Base-by-base conservation (phyloP, 2,888 invertebrate species). In the Lucinisca nassula region DNA sequence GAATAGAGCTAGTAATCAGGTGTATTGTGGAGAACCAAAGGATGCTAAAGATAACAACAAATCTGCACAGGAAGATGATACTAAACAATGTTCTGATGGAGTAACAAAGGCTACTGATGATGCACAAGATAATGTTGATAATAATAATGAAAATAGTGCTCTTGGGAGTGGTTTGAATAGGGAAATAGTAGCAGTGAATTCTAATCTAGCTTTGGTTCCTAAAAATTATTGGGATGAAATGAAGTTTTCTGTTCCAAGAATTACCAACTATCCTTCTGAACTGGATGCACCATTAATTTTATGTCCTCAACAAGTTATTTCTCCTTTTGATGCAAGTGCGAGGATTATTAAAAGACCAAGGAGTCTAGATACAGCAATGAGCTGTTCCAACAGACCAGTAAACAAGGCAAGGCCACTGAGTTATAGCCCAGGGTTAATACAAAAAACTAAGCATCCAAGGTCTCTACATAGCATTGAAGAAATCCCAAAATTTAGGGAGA, bases 1-100 rank as follows among this genome's bases (percentile, higher is more conserved):
- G 83, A 80, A 90, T 49, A 78, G 90, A 45, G 37, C 85, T 21
- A 87, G 87, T 78, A n/a, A 49, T 32, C 90, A 90, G 30, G 79
- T 90, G 6, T 90, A 90, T 37, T 90, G 90, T 78, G 90, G 90
- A 21, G 90, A 90, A 4, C 76, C 72, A 27, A 79, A 79, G 51
- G 30, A 45, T 67, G 61, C 70, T 55, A 61, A 85, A 55, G 83
- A 86, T 38, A 82, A 6, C 3, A 2, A 6, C 3, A 14, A 14
- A 37, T 10, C 24, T 3, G 2, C 72, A 8, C 8, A 70, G 6
- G 70, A 37, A 27, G 6, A 10, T 21, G 70, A 17, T 6, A 32
- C 24, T 21, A 37, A 14, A 35, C 35, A 32, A 35, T 4, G 6
- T 37, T 3, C 3, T 27, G 70, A 70, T 70, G 55, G 55, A 17